Base-by-base conservation (phyloP, 2,888 invertebrate genomes). In the Trypoxylon attenuatum region DNA sequence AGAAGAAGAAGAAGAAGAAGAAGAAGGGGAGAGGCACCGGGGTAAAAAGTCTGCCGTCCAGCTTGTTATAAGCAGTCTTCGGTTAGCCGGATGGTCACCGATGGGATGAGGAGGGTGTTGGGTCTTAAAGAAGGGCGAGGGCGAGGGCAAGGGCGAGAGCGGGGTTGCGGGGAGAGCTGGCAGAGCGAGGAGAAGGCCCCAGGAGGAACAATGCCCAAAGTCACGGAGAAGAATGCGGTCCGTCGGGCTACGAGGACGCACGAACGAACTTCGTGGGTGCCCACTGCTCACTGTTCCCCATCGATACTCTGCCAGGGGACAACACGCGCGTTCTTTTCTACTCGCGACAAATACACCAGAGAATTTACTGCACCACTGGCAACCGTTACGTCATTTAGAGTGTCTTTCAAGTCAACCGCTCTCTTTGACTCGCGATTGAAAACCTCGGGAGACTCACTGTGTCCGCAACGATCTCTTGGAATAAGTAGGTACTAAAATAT, bases 161-260 rank as follows among this genome's bases (percentile, higher is more conserved):
- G 50, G 55, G 67, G 67, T 64, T 39, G 27, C 22, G 41, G 39
- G 21, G 63, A 69, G 59, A 57, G 67, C 59, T 65, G 69, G 69
- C 51, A 74, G 73, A 64, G 61, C 53, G 57, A 67, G 70, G 76
- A 71, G 77, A 78, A 66, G 53, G 73, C 56, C 61, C 53, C n/a
- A 10, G 62, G 66, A 77, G 80, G 83, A 86, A 87, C 87, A 87
- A 87, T 87, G 87, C 85, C 85, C 84, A 81, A 75, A 76, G 77
- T 84, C 82, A 83, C 79, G 80, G 79, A 81, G 80, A 86, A 87
- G 86, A 87, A 87, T 87, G 86, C 82, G 82, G 86, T 85, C 84
- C 85, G 87, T 85, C 86, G 84, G 85, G 82, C 79, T 73, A 76
- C 79, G 66, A 62, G 69, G 64, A 73, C 69, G 70, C 71, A 73